Evolutionary conservation across 2,888 invertebrate species (phyloP).

Genomic region (Acronicta leporina): DNA sequence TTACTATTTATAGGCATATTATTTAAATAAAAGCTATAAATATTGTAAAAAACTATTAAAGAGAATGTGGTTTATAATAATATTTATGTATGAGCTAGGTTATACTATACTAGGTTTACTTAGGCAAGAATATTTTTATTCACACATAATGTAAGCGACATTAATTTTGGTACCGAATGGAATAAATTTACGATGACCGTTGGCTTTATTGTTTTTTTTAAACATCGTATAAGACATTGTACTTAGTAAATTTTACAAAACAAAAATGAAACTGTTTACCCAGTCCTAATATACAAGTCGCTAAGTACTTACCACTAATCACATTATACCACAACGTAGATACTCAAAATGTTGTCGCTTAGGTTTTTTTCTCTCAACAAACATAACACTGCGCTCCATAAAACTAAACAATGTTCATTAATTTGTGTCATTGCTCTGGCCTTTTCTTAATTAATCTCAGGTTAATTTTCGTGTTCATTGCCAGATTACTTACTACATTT

Average conservation of each 20-base stretch:
- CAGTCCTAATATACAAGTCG: constrained; percentile 5
- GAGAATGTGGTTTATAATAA: constrained; percentile 49
- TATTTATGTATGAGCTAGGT: constrained; percentile 57
- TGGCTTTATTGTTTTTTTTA: too few relatives aligned
- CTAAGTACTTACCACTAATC: constrained; percentile 16
- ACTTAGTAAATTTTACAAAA: constrained; percentile 1
- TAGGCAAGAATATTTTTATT: constrained; percentile 27
- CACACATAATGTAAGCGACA: constrained; percentile 25
- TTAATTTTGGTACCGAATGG: constrained; percentile 14
- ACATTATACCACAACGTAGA: constrained; percentile 1
- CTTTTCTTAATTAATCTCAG: background rate
- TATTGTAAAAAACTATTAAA: constrained; percentile 55
- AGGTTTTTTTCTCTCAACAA: constrained; percentile 9
- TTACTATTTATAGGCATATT: constrained; percentile 45
- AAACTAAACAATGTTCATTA: constrained; percentile 13
- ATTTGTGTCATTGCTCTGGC: too few relatives aligned
- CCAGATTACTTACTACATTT: background rate
- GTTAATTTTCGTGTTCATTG: constrained; percentile 13
- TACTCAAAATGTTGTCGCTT: constrained; percentile 11
- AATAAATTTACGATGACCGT: background rate
- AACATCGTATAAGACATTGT: too few relatives aligned
- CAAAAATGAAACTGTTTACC: constrained; percentile 10
- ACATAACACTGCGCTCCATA: constrained; percentile 5
- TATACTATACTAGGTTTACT: constrained; percentile 30
- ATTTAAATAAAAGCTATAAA: constrained; percentile 57